Evolutionary conservation across 2,113 vertebrate species (phyloP).

Genomic region (Oreocharis arfaki): DNA sequence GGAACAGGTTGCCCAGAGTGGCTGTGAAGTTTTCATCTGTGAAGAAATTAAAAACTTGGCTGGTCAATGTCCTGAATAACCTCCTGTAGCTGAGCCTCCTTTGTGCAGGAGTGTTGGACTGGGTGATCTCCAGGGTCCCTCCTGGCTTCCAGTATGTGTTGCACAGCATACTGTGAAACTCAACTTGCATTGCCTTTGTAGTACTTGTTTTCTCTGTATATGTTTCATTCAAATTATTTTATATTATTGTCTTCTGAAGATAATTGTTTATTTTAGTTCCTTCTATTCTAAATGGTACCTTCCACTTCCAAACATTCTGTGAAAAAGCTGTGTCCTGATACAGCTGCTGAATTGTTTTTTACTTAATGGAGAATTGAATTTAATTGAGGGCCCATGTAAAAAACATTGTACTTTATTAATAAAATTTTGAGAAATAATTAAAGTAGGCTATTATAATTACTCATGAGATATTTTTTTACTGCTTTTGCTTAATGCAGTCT

Average conservation of each 20-base stretch:
- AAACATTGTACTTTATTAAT: neutral
- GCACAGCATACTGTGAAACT: neutral
- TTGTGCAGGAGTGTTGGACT: neutral
- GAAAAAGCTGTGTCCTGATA: neutral
- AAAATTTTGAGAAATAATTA: neutral
- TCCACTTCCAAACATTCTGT: neutral
- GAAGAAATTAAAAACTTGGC: neutral
- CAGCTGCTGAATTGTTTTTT: neutral
- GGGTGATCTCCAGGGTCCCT: neutral
- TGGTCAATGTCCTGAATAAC: neutral
- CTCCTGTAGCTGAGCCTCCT: neutral
- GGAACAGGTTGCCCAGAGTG: neutral
- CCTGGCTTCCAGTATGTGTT: neutral
- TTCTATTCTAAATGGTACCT: neutral
- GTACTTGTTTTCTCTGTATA: neutral
- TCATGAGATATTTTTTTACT: neutral
- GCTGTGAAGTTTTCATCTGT: neutral
- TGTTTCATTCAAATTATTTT: neutral
- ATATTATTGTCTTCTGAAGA: neutral
- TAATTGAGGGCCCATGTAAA: neutral
- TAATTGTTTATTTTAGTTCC: neutral
- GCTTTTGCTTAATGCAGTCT: neutral
- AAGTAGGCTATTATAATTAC: neutral
- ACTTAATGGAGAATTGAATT: neutral
- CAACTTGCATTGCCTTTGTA: neutral